Percentiles rank a stretch among this genome's conserved stretches.
Conservation (phyloP, 2,113 vertebrate genomes). For the Erpornis zantholeuca region DNA sequence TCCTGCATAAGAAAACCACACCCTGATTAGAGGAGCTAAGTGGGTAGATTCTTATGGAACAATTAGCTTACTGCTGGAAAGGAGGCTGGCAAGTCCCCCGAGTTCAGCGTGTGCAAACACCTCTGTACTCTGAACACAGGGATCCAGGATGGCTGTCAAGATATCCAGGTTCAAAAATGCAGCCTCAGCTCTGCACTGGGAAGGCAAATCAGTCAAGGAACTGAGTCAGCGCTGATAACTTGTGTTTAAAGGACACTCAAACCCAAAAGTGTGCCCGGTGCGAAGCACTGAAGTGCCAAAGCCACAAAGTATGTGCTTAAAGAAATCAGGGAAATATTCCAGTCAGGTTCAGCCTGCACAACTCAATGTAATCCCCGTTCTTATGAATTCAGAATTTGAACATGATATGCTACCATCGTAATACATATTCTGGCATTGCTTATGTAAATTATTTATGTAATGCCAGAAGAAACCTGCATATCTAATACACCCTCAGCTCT, state of each 20-base stretch:
- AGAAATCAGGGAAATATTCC: neutral
- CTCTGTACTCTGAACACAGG: neutral
- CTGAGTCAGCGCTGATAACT: neutral
- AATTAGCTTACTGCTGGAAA: constrained; percentile 17
- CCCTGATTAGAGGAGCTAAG: constrained; percentile 22
- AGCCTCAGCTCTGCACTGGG: neutral
- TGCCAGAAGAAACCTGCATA: neutral
- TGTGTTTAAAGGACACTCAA: neutral
- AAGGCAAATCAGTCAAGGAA: neutral
- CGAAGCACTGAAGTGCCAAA: neutral
- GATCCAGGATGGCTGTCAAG: neutral
- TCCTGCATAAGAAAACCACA: neutral
- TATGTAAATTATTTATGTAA: neutral
- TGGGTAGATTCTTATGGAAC: constrained; percentile 16
- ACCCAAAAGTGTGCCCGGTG: neutral
- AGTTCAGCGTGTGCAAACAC: neutral
- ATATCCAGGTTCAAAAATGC: fast-evolving
- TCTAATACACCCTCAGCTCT: neutral
- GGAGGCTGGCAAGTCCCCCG: neutral
- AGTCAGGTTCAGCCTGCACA: neutral
- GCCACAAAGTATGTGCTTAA: neutral
- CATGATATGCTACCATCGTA: neutral
- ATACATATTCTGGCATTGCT: neutral
- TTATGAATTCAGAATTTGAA: neutral
- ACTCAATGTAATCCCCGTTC: fast-evolving